Evolutionary conservation across 2,888 invertebrate genomes (phyloP), one percentile per base, ranked within the genome.

Genomic region (Papilio elwesi): DNA sequence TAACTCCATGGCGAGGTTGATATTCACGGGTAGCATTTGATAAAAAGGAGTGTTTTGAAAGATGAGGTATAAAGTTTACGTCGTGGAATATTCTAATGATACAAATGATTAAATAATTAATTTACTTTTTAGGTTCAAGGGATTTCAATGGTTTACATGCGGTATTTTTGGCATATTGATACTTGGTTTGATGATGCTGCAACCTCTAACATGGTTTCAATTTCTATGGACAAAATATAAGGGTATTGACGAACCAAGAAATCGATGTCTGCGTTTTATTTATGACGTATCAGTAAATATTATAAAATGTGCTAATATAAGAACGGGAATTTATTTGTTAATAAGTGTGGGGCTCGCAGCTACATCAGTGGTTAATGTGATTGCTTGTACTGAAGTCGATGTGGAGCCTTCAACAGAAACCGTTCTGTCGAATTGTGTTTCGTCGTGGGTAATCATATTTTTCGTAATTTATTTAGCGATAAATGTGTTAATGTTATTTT

Each of bases 161-260:
- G 52, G 81, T 0, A 80, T 90, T 69, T 84, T 90, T 47, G 77
- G 79, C 26, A 0, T 82, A 6, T 79, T 93, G 4, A 48, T 89
- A 51, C 0, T 87, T 0, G 75, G 79, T 12, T 79, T 93, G 3
- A 76, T 96, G 0, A 77, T 95, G 0, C 87, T 97, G 76, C 91
- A 97, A 70, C 95, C 97, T 0, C 83, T 97, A 9, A 95, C 96
- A 0, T 97, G 97, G 97, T 96, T 96, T 75, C 96, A 97, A 81
- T 96, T 96, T 78, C 81, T 96, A 0, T 97, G 97, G 96, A 89
- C 87, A 0, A 90, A 91, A 76, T 87, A 87, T 70, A 87, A 85
- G 77, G 91, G 94, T 15, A 87, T 94, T n/a, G 90, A 93, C 15
- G 94, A 94, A 74, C 96, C 96, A 0, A 88, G 87, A 51, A 94